phyloP scores from a whole-genome alignment of 1,140 invertebrate species.

The Drosophila rufa region DNA sequence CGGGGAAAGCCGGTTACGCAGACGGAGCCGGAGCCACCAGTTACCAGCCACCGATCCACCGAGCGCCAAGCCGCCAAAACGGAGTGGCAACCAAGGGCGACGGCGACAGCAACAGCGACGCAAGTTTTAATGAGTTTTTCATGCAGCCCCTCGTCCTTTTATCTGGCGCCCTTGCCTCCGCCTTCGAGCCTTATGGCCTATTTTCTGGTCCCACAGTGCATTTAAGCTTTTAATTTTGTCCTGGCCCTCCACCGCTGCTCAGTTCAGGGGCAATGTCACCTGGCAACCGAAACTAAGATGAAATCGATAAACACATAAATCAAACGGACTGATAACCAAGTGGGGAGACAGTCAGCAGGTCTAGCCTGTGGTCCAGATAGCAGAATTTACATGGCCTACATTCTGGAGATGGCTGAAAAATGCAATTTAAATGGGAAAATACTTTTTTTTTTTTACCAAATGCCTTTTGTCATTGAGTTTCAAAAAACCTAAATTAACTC shows the following conservation, averaged over 20 bases:
- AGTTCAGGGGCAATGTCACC: slow-evolving; percentile 75
- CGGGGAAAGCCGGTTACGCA: background rate
- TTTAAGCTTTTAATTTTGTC: slow-evolving; percentile 63
- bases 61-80: slow-evolving; percentile 13
- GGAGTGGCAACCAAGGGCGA: slow-evolving; percentile 51
- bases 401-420: slow-evolving; percentile 9
- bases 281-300: slow-evolving; percentile 66
- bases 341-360: background rate
- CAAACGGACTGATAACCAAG: slow-evolving; percentile 41
- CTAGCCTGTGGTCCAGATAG: slow-evolving; percentile 6
- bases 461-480: background rate
- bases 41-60: slow-evolving; percentile 10
- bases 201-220: slow-evolving; percentile 52
- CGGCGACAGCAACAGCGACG: slow-evolving; percentile 53
- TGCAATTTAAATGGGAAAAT: background rate
- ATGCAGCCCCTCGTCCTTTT: slow-evolving; percentile 47
- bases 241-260: slow-evolving; percentile 5
- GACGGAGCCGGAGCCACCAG: slow-evolving; percentile 11
- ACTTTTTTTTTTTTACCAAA: background rate
- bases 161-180: background rate
- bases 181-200: slow-evolving; percentile 28
- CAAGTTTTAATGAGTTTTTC: slow-evolving; percentile 82
- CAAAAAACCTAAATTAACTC: background rate
- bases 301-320: slow-evolving; percentile 75
- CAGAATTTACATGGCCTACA: slow-evolving; percentile 29